A percentile compares a stretch with the other conserved stretches of the same genome.
These are phyloP conservation scores for Clarias gariepinus DNA, from an alignment of 2,113 vertebrate genomes.

Conservation along the genomic window DNA sequence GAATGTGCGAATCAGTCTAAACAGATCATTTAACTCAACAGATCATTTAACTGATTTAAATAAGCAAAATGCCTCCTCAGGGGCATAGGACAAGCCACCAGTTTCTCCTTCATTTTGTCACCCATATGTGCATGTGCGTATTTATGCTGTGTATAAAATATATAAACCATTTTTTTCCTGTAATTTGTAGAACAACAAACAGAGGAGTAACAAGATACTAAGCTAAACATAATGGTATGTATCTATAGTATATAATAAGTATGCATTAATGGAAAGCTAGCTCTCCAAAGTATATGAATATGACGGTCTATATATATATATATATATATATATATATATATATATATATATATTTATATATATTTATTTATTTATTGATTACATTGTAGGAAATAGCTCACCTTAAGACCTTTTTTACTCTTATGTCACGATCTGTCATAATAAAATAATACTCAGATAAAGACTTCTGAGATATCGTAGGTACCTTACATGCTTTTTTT, in stretches of 20 bases:
- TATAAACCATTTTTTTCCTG: not conserved
- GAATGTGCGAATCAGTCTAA: not conserved
- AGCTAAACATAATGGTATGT: not conserved
- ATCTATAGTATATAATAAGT: not conserved
- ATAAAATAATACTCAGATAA: not conserved
- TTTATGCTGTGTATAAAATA: not conserved
- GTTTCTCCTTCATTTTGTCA: not conserved
- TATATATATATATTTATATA: too few relatives aligned
- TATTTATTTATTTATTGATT: not conserved
- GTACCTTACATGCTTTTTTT: not conserved
- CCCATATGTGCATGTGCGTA: not conserved
- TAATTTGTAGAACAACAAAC: not conserved
- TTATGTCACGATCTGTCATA: not conserved
- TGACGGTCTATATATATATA: not conserved
- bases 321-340: too few relatives aligned
- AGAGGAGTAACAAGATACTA: not conserved
- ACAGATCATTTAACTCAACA: constrained; percentile 3
- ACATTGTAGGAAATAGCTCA: not conserved
- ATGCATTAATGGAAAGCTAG: not conserved
- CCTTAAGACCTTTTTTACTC: not conserved
- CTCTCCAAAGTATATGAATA: not conserved
- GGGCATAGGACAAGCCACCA: not conserved
- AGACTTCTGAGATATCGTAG: not conserved
- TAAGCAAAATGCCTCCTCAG: not conserved
- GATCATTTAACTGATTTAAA: constrained; percentile 23